Conservation (phyloP, 2,888 invertebrate species). For the Neoaliturus tenellus region DNA sequence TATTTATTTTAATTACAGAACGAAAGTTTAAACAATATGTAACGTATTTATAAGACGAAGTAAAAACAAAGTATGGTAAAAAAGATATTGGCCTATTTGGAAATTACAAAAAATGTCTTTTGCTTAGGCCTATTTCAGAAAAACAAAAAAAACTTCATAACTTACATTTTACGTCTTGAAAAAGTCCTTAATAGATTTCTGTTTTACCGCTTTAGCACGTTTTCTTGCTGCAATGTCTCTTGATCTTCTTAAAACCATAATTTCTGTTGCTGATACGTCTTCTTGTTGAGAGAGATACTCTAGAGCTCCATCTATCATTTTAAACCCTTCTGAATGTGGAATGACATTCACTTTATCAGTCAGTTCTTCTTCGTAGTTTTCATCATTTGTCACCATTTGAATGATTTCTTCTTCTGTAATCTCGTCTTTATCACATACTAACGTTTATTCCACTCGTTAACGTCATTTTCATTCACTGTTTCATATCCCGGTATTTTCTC, state of each 20-base stretch:
- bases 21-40: no score
- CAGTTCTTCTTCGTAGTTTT: constrained; percentile 37
- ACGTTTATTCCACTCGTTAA: constrained; percentile 56
- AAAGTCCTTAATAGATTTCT: constrained; percentile 18
- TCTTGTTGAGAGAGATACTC: constrained; percentile 35
- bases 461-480: constrained; percentile 42
- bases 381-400: constrained; percentile 15
- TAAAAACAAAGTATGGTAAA: no score
- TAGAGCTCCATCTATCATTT: constrained; percentile 40
- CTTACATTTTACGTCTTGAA: background rate
- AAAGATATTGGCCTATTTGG: no score
- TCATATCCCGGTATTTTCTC: constrained; percentile 52
- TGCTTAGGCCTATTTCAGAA: no score
- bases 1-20: no score
- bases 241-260: constrained; percentile 34
- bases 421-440: no score
- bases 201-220: constrained; percentile 41
- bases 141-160: no score
- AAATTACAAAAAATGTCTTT: no score
- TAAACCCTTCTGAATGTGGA: constrained; percentile 37
- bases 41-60: no score
- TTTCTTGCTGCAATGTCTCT: constrained; percentile 7
- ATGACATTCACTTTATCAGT: background rate
- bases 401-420: constrained; percentile 49
- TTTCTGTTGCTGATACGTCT: constrained; percentile 20